Evolutionary conservation across 2,888 invertebrate genomes (phyloP), one percentile per base, ranked within the genome.

Genomic region (Heliconius aoede): DNA sequence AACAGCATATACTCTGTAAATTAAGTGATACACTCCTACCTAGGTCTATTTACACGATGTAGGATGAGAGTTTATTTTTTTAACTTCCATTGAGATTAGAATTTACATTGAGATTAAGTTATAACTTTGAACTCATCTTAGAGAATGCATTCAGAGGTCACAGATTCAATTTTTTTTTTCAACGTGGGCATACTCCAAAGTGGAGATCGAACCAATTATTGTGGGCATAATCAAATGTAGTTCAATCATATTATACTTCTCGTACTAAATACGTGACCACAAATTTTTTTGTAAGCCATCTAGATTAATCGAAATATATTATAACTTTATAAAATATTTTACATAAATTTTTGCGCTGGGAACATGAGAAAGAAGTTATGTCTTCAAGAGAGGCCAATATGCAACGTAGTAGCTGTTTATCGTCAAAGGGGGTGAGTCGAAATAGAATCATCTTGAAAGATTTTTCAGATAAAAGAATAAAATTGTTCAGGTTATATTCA

Each of bases 361-460:
- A 78, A 77, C 28, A 84, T 85, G 84, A 80, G 82, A 68, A 86
- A 85, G 76, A 84, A 84, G 80, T 80, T 85, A 79, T 86, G 84
- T 76, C 84, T 82, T 4, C 86, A 87, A 79, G 93, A 93, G 81
- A 89, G 81, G 83, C 85, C 91, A 72, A 86, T 93, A 81, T 93
- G 86, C 85, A 93, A 93, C 81, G 93, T 84, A 32, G 92, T 93
- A 26, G 83, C 88, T 18, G 89, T 91, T 32, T 94, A 92, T 78
- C 86, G 94, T 68, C 90, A 91, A 80, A 86, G 94, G 78, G 94
- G 94, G 94, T 94, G 72, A 86, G 77, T 51, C 24, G 36, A 36
- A 36, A 36, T 65, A 24, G n/a, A 24, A 65, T 65, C 36, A 36
- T 65, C 21, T 65, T 65, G 18, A 36, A 65, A 65, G 65, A 65